phyloP scores from a whole-genome alignment of 2,113 vertebrate species.

The Brachypteracias leptosomus region DNA sequence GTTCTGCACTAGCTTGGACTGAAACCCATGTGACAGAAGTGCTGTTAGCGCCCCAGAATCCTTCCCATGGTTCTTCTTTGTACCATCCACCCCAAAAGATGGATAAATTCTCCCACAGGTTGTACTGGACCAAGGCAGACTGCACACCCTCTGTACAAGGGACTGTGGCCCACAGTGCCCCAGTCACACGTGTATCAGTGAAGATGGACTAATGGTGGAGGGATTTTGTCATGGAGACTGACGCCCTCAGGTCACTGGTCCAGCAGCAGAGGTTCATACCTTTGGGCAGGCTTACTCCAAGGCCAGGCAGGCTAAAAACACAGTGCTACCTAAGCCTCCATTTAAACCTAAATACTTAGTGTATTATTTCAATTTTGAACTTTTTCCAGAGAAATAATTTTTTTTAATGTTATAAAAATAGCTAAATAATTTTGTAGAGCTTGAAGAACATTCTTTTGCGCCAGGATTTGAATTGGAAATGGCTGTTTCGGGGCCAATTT shows the following conservation, averaged over 20 bases:
- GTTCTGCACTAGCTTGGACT: background rate
- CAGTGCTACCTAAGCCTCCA: background rate
- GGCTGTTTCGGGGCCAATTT: background rate
- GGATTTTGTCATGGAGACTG: background rate
- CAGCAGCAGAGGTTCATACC: background rate
- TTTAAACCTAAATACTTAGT: background rate
- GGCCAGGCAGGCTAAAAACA: background rate
- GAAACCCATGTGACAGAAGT: background rate
- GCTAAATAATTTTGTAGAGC: constrained; percentile 21
- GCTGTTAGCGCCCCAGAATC: background rate
- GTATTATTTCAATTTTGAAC: constrained; percentile 11
- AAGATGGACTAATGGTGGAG: background rate
- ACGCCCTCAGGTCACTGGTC: background rate
- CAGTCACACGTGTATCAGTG: background rate
- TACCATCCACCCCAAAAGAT: background rate
- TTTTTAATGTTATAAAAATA: constrained; percentile 14
- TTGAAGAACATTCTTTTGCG: background rate
- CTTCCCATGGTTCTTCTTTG: background rate
- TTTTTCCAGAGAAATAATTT: background rate
- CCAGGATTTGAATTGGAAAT: constrained; percentile 23
- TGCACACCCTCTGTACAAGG: background rate
- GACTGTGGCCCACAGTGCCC: rapidly evolving
- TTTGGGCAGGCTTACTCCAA: background rate
- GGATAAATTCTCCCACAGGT: background rate
- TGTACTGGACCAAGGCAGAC: background rate